Evolutionary conservation across 2,888 invertebrate species (phyloP), one percentile per base, ranked within the genome.

Genomic region (Tetrapedia diversipes): DNA sequence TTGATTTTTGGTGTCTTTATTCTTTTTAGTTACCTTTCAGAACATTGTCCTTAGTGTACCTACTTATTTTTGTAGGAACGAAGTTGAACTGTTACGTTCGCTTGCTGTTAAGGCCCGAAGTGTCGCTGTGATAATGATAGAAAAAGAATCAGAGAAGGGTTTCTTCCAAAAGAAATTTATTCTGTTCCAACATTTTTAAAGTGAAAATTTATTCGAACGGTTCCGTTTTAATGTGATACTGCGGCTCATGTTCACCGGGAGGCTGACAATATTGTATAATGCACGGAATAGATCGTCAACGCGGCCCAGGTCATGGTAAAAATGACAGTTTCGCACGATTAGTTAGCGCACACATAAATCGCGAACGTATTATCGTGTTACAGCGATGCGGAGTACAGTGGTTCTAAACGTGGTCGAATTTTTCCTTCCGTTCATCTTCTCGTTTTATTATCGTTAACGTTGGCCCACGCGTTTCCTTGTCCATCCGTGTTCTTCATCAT

Each of bases 161-260:
- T 69, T 69, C 61, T 69, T 61, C 61, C 60, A 69, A 75, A 75
- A 72, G 39, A 75, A 60, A 27, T 72, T 72, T 72, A 72, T 72
- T 75, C 59, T 54, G 65, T 65, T 60, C 72, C 72, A 75, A 75
- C 72, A 59, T 75, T 56, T 64, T 75, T 75, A 56, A 65, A 65
- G 72, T 72, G 75, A 72, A 75, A 75, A 75, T 75, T 72, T 59
- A 60, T 75, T 72, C 74, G 74, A 64, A 71, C 74, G 57, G 32
- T 71, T 59, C 59, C 74, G 29, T 71, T 63, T 43, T 32, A 51
- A 10, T 64, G 37, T 54, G 27, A 45, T 64, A 65, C 54, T 60
- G 72, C 65, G 59, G 41, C 53, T 65, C 53, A 37, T 67, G 41
- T 47, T 72, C 60, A 54, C 34, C 53, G 54, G 74, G 53, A 53